phyloP scores from a whole-genome alignment of 2,888 invertebrate genomes.

The Dryocosmus kuriphilus region DNA sequence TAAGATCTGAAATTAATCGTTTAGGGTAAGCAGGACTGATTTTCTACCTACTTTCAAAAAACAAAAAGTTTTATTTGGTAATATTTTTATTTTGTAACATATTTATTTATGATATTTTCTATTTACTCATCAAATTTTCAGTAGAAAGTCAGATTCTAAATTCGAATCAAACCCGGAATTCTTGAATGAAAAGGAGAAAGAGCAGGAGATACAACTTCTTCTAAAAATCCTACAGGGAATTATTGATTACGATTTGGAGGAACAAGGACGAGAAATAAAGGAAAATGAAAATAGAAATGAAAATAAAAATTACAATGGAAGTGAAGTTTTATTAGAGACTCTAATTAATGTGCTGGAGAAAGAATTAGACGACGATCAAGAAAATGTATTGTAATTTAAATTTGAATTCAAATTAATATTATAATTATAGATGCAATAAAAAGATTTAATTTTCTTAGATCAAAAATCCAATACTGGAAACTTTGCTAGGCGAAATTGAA shows the following conservation, averaged over 20 bases:
- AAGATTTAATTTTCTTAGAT: not conserved
- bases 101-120: not conserved
- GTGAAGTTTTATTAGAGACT: not conserved
- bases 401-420: not conserved
- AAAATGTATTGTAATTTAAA: conserved; percentile 18
- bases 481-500: not conserved
- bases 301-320: not conserved
- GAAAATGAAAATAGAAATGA: not conserved
- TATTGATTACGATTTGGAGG: conserved; percentile 27
- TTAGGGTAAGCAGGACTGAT: not conserved
- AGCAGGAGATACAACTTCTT: conserved; percentile 9
- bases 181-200: not conserved
- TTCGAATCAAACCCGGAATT: not conserved
- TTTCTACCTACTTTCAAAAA: not conserved
- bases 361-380: not conserved
- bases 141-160: not conserved
- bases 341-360: not conserved
- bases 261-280: conserved; percentile 8
- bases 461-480: not conserved
- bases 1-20: not conserved
- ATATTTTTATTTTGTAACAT: not conserved
- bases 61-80: too few species aligned
- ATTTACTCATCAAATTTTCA: not conserved
- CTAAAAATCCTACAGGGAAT: conserved; percentile 4
- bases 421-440: not conserved